These are phyloP conservation scores for Euplexia lucipara DNA, from an alignment of 2,888 invertebrate genomes.

Conservation along the genomic window DNA sequence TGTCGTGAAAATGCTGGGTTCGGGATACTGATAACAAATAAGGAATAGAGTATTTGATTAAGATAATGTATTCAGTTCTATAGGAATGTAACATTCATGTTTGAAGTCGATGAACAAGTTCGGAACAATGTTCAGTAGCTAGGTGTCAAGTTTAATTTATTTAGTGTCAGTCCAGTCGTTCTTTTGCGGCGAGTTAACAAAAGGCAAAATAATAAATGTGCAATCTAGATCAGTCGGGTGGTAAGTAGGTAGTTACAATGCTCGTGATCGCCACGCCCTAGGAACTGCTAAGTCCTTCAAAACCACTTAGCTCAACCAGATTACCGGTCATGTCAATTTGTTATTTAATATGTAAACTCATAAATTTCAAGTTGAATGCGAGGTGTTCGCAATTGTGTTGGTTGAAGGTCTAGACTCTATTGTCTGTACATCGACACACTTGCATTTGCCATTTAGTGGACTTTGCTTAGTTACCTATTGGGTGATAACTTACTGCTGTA, in stretches of 20 bases:
- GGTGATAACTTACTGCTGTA: conserved; percentile 57
- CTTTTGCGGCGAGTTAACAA: conserved; percentile 75
- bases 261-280: conserved; percentile 88
- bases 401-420: conserved; percentile 79
- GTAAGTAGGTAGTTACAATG: conserved; percentile 67
- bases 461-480: conserved; percentile 65
- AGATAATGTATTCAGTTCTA: conserved; percentile 38
- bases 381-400: conserved; percentile 73
- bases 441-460: conserved; percentile 77
- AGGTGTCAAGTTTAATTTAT: conserved; percentile 66
- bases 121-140: conserved; percentile 63
- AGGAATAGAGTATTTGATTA: conserved; percentile 49
- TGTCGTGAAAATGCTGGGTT: conserved; percentile 56
- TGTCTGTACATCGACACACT: conserved; percentile 75
- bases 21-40: conserved; percentile 45
- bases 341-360: conserved; percentile 83
- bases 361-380: conserved; percentile 77
- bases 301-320: conserved; percentile 80
- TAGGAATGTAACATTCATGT: conserved; percentile 50
- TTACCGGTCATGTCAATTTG: conserved; percentile 82
- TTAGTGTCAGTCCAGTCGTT: conserved; percentile 64
- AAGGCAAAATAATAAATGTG: conserved; percentile 77
- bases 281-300: conserved; percentile 80
- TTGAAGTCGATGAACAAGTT: conserved; percentile 44
- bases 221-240: conserved; percentile 73